Percentiles rank a stretch among this genome's conserved stretches.
phyloP scores from a whole-genome alignment of 1,140 invertebrate species.

The Trichogramma pretiosum region DNA sequence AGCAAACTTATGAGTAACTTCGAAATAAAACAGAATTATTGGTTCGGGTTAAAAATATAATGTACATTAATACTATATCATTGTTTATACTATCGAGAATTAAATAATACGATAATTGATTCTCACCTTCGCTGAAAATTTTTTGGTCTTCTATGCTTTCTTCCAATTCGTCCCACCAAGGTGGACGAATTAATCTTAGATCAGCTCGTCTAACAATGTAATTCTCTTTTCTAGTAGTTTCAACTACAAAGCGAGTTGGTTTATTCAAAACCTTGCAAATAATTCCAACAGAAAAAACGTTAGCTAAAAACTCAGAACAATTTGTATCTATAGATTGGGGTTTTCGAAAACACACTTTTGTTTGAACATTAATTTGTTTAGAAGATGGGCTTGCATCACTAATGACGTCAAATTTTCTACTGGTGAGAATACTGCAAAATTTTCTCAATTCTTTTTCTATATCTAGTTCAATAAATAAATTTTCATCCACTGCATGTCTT shows the following conservation, averaged over 20 bases:
- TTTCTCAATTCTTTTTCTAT: slow-evolving; percentile 54
- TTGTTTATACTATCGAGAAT: too few species aligned
- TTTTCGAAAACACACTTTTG: slow-evolving; percentile 56
- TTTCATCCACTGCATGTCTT: slow-evolving; percentile 38
- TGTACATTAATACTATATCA: too few species aligned
- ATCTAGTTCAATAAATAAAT: slow-evolving; percentile 40
- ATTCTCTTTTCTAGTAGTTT: slow-evolving; percentile 48
- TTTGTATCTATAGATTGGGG: slow-evolving; percentile 44
- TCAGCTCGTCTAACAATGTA: slow-evolving; percentile 73
- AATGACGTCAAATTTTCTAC: slow-evolving; percentile 79
- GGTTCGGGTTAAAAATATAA: too few species aligned
- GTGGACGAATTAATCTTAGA: slow-evolving; percentile 79
- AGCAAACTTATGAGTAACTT: too few species aligned
- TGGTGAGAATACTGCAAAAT: slow-evolving; percentile 64
- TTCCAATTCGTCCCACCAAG: slow-evolving; percentile 91
- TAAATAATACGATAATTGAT: too few species aligned
- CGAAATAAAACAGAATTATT: too few species aligned
- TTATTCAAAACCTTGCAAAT: slow-evolving; percentile 63
- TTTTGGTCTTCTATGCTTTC: slow-evolving; percentile 43
- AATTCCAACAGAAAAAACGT: slow-evolving; percentile 76
- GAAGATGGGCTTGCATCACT: slow-evolving; percentile 84
- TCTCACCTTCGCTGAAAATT: not conserved
- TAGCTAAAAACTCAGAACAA: slow-evolving; percentile 35
- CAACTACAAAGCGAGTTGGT: slow-evolving; percentile 70
- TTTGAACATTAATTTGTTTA: slow-evolving; percentile 60